A percentile compares a stretch with the other conserved stretches of the same genome.
phyloP scores from a whole-genome alignment of 2,113 vertebrate genomes.

The Geothlypis trichas region DNA sequence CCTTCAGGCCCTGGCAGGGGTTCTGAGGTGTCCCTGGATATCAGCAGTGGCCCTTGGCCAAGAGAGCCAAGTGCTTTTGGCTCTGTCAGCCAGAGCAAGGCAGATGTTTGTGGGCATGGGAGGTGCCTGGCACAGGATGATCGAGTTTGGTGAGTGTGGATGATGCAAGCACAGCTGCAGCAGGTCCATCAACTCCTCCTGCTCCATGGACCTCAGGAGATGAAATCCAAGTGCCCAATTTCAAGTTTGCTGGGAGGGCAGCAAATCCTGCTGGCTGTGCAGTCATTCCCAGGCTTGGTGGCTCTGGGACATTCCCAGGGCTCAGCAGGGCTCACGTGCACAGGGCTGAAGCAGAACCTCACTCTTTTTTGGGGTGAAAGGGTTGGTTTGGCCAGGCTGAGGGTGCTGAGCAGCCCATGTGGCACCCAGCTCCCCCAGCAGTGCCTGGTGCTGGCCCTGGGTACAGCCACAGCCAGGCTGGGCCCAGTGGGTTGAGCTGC shows the following conservation, averaged over 20 bases:
- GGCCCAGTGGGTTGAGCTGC: neutral
- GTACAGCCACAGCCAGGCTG: fast-evolving
- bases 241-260: neutral
- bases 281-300: neutral
- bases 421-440: neutral
- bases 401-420: neutral
- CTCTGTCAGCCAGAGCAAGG: neutral
- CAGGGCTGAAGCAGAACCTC: neutral
- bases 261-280: neutral
- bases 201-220: fast-evolving
- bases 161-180: neutral
- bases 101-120: neutral
- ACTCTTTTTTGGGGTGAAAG: too few species aligned
- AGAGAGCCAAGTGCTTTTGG: neutral
- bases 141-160: neutral
- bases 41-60: neutral
- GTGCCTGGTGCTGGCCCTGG: fast-evolving
- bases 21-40: neutral
- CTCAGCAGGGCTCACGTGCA: neutral
- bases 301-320: neutral
- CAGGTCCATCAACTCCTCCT: neutral
- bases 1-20: neutral
- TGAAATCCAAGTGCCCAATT: neutral
- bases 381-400: neutral
- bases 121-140: neutral